phyloP scores from a whole-genome alignment of 2,888 invertebrate species.

The Ryuthela nishihirai region DNA sequence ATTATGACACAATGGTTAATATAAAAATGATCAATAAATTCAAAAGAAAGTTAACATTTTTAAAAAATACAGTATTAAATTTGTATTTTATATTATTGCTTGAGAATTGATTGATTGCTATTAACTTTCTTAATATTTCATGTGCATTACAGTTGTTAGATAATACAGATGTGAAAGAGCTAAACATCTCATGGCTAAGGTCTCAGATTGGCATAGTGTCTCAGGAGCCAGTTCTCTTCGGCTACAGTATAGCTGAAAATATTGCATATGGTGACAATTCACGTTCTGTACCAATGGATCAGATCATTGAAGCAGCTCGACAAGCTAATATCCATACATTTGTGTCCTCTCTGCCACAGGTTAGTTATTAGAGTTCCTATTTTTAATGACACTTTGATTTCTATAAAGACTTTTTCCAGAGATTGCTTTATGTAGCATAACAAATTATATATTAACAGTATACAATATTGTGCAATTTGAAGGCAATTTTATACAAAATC shows the following conservation, averaged over 20 bases:
- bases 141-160: conserved; percentile 45
- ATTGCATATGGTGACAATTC: conserved; percentile 85
- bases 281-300: conserved; percentile 22
- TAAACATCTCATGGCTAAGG: conserved; percentile 66
- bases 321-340: conserved; percentile 41
- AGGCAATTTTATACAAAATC: too few relatives aligned
- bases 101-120: too few relatives aligned
- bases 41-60: too few relatives aligned
- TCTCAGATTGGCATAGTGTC: conserved; percentile 82
- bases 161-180: conserved; percentile 59
- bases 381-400: not conserved
- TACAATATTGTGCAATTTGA: too few relatives aligned
- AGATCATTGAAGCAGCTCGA: conserved; percentile 37
- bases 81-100: too few relatives aligned
- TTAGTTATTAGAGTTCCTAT: not conserved
- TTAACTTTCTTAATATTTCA: too few relatives aligned
- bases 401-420: too few relatives aligned
- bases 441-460: too few relatives aligned
- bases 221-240: conserved; percentile 88
- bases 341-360: conserved; percentile 34
- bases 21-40: too few relatives aligned
- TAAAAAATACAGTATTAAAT: too few relatives aligned
- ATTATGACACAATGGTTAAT: too few relatives aligned
- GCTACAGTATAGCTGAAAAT: conserved; percentile 81
- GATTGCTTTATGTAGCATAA: too few relatives aligned